Base-by-base conservation (phyloP, 23 tunicate species). In the Oikopleura albicans region DNA sequence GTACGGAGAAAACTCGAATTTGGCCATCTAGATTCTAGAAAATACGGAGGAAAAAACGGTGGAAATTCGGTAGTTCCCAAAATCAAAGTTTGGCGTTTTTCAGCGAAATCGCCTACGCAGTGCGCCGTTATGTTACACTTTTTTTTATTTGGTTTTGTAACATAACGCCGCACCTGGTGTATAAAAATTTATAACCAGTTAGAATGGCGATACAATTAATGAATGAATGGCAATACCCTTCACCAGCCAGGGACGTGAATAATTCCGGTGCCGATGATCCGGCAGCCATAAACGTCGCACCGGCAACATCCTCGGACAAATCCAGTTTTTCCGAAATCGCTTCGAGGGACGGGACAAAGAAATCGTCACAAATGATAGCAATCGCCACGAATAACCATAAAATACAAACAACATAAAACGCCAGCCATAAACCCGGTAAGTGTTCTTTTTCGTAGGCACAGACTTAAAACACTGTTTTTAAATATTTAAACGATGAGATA, bases 251-350 rank as follows among this genome's bases (percentile, higher is more conserved):
- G 0, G 97, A 89, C 37, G 90, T 89, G 79, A 92, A 92, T 29
- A 92, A 88, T 40, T 92, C 97, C 37, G 97, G 97, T 0, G 97
- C 97, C 33, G 97, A 92, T 0, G 92, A 89, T 8, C 97, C 97
- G 0, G 97, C 97, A 4, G 97, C 97, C 97, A 92, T 92, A 66
- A 92, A 92, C 16, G 97, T 92, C 1, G 97, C 97, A 0, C 97
- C 97, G 4, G 97, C 92, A 35, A 92, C 97, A 75, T 92, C 97
- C 75, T 92, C 92, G 86, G 92, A 89, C 16, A 92, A 86, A 76
- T 89, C 88, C 56, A 92, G 83, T 39, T 85, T 84, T 66, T 92
- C 92, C 0, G 97, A 92, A 40, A 92, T 92, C 22, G 88, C 97
- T 84, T 92, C 92, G 66, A 92, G 84, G 0, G 97, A 92, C 40